Conservation (phyloP, 2,888 invertebrate genomes). For the Operophtera brumata region DNA sequence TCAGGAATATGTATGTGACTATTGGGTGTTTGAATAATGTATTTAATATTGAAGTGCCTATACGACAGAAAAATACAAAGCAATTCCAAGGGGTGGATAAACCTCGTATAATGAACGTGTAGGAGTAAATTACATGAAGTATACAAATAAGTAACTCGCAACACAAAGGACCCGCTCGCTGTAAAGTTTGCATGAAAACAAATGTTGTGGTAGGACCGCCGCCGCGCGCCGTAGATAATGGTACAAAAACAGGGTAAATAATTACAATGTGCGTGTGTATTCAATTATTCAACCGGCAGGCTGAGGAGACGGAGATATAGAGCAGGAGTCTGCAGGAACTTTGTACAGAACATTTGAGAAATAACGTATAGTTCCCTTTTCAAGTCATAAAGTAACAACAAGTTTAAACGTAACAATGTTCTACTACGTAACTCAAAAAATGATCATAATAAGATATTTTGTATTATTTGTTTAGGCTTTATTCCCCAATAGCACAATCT, state of each 20-base stretch:
- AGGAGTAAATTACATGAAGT: not conserved
- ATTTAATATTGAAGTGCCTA: not conserved
- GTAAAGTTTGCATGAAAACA: slow-evolving; percentile 30
- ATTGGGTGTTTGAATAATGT: too few relatives aligned
- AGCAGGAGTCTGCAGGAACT: slow-evolving; percentile 1
- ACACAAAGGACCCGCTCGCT: slow-evolving; percentile 24
- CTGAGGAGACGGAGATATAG: slow-evolving; percentile 13
- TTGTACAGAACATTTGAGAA: not conserved
- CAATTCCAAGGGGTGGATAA: not conserved
- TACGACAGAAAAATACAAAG: not conserved
- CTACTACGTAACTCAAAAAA: too few relatives aligned
- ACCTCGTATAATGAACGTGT: not conserved
- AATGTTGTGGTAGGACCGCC: slow-evolving; percentile 34
- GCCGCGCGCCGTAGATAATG: slow-evolving; percentile 33
- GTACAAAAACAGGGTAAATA: slow-evolving; percentile 37
- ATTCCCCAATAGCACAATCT: too few relatives aligned
- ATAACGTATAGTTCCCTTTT: too few relatives aligned
- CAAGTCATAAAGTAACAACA: too few relatives aligned
- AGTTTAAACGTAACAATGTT: too few relatives aligned
- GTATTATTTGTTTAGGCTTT: too few relatives aligned
- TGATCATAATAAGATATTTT: too few relatives aligned
- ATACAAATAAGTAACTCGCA: slow-evolving; percentile 9
- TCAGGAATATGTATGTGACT: too few relatives aligned
- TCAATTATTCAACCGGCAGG: slow-evolving; percentile 48
- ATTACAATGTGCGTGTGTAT: slow-evolving; percentile 30